Evolutionary conservation across 2,888 invertebrate genomes (phyloP), one percentile per base, ranked within the genome.

Genomic region (Notodonta dromedarius): DNA sequence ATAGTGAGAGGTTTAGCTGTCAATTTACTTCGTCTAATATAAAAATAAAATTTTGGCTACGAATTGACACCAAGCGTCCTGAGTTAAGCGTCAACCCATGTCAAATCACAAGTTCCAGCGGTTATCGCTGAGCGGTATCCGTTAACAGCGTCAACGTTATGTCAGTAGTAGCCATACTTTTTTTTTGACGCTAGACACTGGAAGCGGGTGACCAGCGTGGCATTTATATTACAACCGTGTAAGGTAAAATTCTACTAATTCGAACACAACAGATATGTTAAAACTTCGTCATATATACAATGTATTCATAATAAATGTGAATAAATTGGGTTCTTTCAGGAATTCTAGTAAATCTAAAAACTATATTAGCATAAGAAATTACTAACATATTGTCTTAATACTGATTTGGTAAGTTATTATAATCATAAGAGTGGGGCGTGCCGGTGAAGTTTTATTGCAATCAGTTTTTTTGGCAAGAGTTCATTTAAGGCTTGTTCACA

Each of bases 231-330:
- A n/a, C 46, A 13, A 11, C 46, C 42, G 11, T 11, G 42, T 42
- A 35, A 35, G 11, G 46, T 46, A 59, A 53, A 57, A 69, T 66
- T 71, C 73, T 66, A 74, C 62, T 69, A 69, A 70, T 78, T 83
- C 79, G 80, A 89, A 87, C 83, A 76, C 77, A 87, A 83, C 58
- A 81, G 88, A 90, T 90, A 90, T 90, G 90, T 89, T 67, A 54
- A 67, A 70, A 79, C 54, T 70, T 80, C 67, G 85, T 86, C 80
- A 80, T 89, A 90, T 86, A 85, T 88, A 88, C 86, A 88, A 80
- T 83, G 78, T 63, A 67, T 64, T 55, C 66, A 55, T 67, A 69
- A 64, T 66, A 67, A 66, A n/a, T 60, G 62, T 58, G 69, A 70
- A 65, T 70, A 74, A 64, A 56, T 78, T 85, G 83, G 83, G 82